Evolutionary conservation across 2,888 invertebrate genomes (phyloP), one percentile per base, ranked within the genome.

Genomic region (Spilarctia lutea): DNA sequence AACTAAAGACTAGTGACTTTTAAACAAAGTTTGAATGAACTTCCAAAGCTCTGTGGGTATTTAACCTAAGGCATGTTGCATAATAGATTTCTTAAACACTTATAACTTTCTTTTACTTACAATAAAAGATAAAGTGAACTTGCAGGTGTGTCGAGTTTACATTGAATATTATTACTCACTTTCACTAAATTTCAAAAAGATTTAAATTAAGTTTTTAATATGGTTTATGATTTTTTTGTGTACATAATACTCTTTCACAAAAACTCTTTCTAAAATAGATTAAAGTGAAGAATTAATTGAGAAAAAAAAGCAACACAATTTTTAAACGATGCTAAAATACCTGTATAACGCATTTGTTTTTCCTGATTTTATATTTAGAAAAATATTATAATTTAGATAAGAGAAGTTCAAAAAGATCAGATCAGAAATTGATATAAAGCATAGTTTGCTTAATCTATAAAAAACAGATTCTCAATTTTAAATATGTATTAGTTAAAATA

Each of bases 21-120:
- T 68, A 76, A 77, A 79, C 73, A 63, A 80, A 83, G 69, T 81
- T 80, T 75, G 65, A 83, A 79, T 73, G 75, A 77, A 76, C 42
- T 66, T 48, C 30, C 7, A 33, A 8, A 35, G n/a, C 33, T 73
- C 74, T 42, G 48, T 60, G 68, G 66, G 78, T 45, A 70, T 71
- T 72, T 82, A 78, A 84, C 75, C 81, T 76, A 52, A 66, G 74
- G 45, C 20, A 65, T 71, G 71, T 71, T 75, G 39, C 66, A 42
- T 79, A 81, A 78, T 81, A 79, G 78, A 81, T 81, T 77, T 82
- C 81, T 81, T 83, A 72, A 65, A 52, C 74, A 65, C n/a, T 10
- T n/a, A 10, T 11, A 56, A 56, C n/a, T 56, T 56, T 56, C 52
- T 56, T n/a, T 56, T n/a, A 56, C 35, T n/a, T n/a, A n/a, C n/a